Conservation (phyloP, 2,888 invertebrate genomes). For the Heliconius hortense region DNA sequence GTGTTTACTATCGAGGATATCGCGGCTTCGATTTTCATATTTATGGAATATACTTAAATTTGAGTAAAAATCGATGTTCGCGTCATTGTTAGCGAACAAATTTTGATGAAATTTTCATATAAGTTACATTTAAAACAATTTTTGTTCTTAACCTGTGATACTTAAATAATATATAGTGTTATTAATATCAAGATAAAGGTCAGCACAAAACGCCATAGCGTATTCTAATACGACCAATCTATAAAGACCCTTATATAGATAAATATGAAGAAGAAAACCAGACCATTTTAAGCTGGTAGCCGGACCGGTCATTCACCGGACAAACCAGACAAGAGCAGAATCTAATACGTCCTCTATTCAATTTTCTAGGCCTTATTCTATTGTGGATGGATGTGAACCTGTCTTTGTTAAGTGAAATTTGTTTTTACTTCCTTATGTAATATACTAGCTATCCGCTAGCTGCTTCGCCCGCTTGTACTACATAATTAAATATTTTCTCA, state of each 20-base stretch:
- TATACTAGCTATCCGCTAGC: neutral
- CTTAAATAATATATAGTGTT: neutral
- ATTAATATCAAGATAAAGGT: constrained; percentile 11
- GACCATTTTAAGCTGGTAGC: neutral
- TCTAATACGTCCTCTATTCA: constrained; percentile 26
- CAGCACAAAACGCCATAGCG: constrained; percentile 9
- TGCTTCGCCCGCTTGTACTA: too few species aligned
- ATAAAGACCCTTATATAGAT: neutral
- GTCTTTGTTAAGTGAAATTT: constrained; percentile 3
- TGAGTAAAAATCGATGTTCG: neutral
- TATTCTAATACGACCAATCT: constrained; percentile 3
- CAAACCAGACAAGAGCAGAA: constrained; percentile 29
- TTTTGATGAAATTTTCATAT: neutral
- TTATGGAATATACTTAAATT: too few species aligned
- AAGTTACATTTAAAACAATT: neutral
- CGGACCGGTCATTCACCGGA: constrained; percentile 28
- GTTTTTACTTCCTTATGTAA: neutral
- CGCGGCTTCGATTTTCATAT: neutral
- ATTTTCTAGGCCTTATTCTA: constrained; percentile 18
- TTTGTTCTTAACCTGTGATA: neutral
- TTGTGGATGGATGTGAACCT: constrained; percentile 7
- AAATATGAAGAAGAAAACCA: neutral
- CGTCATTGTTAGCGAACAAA: neutral
- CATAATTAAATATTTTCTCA: too few species aligned
- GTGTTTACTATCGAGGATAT: neutral